Evolutionary conservation across 2,113 vertebrate genomes (phyloP).

Genomic region (Leiothrix lutea): DNA sequence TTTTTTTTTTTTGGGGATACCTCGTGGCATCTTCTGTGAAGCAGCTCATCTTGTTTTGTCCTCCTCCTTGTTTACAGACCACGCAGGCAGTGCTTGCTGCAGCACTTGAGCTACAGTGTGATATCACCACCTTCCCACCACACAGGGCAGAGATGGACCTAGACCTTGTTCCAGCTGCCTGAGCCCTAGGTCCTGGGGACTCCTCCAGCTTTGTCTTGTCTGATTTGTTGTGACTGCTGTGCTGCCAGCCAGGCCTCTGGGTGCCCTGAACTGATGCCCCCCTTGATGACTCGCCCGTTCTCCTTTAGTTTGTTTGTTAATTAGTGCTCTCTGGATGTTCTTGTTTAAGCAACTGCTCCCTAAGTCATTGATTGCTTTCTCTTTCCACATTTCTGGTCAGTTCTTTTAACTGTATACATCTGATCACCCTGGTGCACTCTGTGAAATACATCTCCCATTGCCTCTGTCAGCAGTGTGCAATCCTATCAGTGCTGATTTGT

Average conservation of each 20-base stretch:
- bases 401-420: background rate
- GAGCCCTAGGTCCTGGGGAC: conserved; percentile 36
- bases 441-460: background rate
- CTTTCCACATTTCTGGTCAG: background rate
- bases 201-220: conserved; percentile 20
- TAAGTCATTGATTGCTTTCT: background rate
- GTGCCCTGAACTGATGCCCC: background rate
- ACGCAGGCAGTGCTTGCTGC: background rate
- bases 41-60: conserved; percentile 31
- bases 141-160: conserved; percentile 18
- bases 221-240: conserved; percentile 61
- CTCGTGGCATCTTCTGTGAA: background rate
- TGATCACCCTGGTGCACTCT: background rate
- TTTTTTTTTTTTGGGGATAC: background rate
- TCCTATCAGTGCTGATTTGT: background rate
- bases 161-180: conserved; percentile 53
- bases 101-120: background rate
- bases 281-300: background rate
- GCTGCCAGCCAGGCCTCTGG: conserved; percentile 19
- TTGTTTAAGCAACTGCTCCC: background rate
- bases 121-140: background rate
- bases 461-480: background rate
- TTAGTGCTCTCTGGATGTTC: background rate
- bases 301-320: background rate
- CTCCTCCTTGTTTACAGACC: conserved; percentile 34